Evolutionary conservation across 1,140 invertebrate genomes (phyloP).

Genomic region (Melanaphis sacchari): DNA sequence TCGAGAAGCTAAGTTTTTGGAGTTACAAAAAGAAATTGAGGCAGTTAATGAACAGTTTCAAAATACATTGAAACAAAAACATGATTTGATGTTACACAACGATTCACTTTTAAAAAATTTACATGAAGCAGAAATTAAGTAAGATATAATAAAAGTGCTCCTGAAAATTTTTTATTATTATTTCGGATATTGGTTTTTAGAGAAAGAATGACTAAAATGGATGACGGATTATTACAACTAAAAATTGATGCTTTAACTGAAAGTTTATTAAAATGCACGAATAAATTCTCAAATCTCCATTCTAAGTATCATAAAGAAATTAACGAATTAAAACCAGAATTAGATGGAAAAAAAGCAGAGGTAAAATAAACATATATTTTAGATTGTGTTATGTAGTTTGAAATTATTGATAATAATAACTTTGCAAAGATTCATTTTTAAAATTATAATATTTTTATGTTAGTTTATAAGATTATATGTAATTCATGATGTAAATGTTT

Average conservation of each 20-base stretch:
- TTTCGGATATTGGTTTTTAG: background rate
- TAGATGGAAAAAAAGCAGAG: conserved; percentile 46
- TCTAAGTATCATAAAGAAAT: conserved; percentile 40
- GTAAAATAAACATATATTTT: background rate
- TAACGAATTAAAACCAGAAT: conserved; percentile 45
- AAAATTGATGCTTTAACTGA: conserved; percentile 44
- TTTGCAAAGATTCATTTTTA: background rate
- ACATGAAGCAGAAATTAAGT: conserved; percentile 40
- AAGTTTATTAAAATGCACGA: conserved; percentile 4
- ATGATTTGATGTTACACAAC: conserved; percentile 41
- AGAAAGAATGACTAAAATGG: conserved; percentile 36
- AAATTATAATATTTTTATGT: background rate
- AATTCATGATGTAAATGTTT: background rate
- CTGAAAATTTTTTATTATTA: background rate
- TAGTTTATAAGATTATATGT: background rate
- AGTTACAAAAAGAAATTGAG: conserved; percentile 51
- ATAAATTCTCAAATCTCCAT: conserved; percentile 36
- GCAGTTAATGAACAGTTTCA: conserved; percentile 45
- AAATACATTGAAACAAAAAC: conserved; percentile 48
- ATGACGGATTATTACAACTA: conserved; percentile 43
- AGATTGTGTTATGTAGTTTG: no score
- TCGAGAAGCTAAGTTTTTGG: conserved; percentile 47
- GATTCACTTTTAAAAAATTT: conserved; percentile 38
- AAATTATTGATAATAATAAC: background rate
- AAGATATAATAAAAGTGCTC: background rate